Evolutionary conservation across 2,888 invertebrate species (phyloP).

Genomic region (Cantharis rufa): DNA sequence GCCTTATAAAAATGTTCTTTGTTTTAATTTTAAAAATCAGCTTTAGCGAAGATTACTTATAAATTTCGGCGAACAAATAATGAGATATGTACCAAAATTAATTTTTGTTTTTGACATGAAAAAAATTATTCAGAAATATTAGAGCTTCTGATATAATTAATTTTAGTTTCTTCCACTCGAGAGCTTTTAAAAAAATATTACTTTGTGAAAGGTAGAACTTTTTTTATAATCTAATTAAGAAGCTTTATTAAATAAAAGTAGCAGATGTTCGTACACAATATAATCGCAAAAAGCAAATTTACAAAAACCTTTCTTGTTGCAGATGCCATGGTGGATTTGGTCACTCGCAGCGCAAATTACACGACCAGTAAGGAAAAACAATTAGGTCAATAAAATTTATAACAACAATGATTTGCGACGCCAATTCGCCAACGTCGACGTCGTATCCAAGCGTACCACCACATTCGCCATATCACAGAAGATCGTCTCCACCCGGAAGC

Average conservation of each 20-base stretch:
- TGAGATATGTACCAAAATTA: background rate
- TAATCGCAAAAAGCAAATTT: background rate
- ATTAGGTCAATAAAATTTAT: background rate
- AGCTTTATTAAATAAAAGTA: slow-evolving; percentile 1
- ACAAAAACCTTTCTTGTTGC: background rate
- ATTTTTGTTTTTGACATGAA: background rate
- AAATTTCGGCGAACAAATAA: background rate
- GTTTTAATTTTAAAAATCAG: background rate
- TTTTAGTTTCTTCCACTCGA: background rate
- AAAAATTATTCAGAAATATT: background rate
- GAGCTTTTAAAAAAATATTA: background rate
- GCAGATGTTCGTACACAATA: slow-evolving; percentile 4
- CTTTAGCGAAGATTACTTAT: background rate
- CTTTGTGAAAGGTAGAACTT: background rate
- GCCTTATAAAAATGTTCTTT: background rate
- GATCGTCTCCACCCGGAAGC: slow-evolving; percentile 52
- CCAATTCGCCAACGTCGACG: slow-evolving; percentile 41
- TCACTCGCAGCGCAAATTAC: background rate
- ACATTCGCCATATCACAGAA: slow-evolving; percentile 45
- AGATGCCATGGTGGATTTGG: background rate
- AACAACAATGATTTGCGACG: slow-evolving; percentile 33
- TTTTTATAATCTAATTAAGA: slow-evolving; percentile 5
- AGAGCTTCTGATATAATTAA: background rate
- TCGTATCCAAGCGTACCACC: slow-evolving; percentile 48
- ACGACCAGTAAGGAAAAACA: background rate